These are phyloP conservation scores for Synodontis membranacea DNA, from an alignment of 2,113 vertebrate genomes.

Conservation along the genomic window DNA sequence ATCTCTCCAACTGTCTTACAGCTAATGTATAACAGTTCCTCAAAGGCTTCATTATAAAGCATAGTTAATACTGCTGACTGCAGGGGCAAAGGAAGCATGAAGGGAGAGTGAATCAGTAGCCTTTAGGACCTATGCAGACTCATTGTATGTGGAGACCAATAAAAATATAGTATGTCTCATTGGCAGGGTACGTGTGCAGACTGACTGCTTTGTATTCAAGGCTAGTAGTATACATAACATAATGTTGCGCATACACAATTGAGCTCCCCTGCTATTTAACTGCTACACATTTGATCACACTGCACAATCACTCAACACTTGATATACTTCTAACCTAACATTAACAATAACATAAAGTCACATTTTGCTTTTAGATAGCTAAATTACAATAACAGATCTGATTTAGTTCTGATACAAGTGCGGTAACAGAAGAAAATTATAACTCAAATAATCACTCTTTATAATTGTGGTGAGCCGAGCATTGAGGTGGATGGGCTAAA, in stretches of 20 bases:
- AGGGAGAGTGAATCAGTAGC: not conserved
- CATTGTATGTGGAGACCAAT: constrained; percentile 23
- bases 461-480: too few relatives aligned
- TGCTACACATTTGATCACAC: constrained; percentile 4
- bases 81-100: not conserved
- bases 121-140: constrained; percentile 45
- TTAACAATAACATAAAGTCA: not conserved
- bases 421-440: too few relatives aligned
- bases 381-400: not conserved
- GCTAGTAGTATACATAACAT: constrained; percentile 30
- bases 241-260: not conserved
- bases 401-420: not conserved
- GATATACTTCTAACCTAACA: not conserved
- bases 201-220: constrained; percentile 38
- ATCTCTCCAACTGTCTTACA: not conserved
- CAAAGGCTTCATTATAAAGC: not conserved
- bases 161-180: constrained; percentile 49
- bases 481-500: too few relatives aligned
- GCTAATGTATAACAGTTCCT: not conserved
- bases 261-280: constrained; percentile 35
- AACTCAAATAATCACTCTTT: too few relatives aligned
- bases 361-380: not conserved
- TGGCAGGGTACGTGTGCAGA: constrained; percentile 39
- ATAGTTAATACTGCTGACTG: not conserved
- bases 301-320: constrained; percentile 1